These are phyloP conservation scores for Microcebus jonahi DNA, from an alignment of 2,113 vertebrate species.

Conservation along the genomic window DNA sequence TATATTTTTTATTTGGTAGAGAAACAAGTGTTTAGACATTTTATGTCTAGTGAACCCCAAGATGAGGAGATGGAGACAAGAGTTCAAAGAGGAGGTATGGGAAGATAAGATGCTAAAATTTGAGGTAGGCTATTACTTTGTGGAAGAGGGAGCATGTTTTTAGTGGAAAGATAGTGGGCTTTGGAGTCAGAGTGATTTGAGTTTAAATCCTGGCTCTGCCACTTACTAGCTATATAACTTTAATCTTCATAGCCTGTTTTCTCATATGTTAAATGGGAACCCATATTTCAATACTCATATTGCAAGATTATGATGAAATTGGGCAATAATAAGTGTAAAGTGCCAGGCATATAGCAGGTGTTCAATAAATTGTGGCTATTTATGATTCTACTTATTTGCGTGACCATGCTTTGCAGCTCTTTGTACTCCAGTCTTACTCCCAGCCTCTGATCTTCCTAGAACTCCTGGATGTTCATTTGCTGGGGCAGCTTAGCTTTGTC, in stretches of 20 bases:
- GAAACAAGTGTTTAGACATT: slow-evolving; percentile 42
- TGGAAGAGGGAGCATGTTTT: background rate
- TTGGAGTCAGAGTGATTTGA: background rate
- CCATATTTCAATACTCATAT: background rate
- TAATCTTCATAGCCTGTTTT: slow-evolving; percentile 1
- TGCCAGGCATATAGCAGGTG: background rate
- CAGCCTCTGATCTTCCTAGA: background rate
- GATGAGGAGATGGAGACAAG: background rate
- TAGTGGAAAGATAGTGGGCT: background rate
- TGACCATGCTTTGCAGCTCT: background rate
- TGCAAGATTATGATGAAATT: slow-evolving; percentile 6
- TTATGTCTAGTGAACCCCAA: background rate
- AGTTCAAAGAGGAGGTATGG: background rate
- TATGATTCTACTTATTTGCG: background rate
- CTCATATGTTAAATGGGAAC: background rate
- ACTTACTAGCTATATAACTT: background rate
- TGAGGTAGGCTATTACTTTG: slow-evolving; percentile 6
- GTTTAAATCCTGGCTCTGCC: slow-evolving; percentile 22
- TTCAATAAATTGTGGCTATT: background rate
- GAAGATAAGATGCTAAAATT: background rate
- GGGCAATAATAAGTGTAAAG: background rate
- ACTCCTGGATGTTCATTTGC: background rate
- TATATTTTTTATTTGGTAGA: slow-evolving; percentile 7
- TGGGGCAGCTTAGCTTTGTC: background rate
- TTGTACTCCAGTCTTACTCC: background rate